Evolutionary conservation across 2,797 vertebrate genomes (phyloP), one percentile per base, ranked within the genome.

Genomic region (Sebastes vulpes): DNA sequence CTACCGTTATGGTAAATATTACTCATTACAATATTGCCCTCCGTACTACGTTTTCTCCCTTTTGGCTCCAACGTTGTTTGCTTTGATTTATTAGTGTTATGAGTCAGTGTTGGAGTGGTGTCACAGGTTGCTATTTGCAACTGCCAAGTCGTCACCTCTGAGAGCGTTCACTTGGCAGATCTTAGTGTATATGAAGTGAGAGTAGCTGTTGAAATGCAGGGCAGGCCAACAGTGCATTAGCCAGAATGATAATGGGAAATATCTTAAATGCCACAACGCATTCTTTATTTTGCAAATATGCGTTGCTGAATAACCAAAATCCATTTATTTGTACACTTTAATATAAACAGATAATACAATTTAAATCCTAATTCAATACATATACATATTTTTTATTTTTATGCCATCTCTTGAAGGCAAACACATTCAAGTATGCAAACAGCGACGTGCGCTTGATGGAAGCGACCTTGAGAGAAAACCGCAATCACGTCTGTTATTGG

Each of bases 91-190:
- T 89, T 48, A 54, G 53, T 35, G 38, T 69, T 76, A 38, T 60
- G 75, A 73, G 63, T 83, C 72, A 61, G 26, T 52, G 80, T 58
- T 77, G 50, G 72, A 83, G 81, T 48, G 21, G 56, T 85, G 79
- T 86, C 73, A 79, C 79, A 87, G 78, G 86, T 86, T 88, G 79
- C 83, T 83, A 72, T 89, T 93, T 91, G 68, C 75, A 65, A 48
- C 79, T 90, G 84, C 86, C 83, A 87, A 85, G 88, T 71, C 28
- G 63, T 83, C 83, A 81, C 85, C 81, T 87, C 75, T 25, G 61
- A 82, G 68, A 90, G 84, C 65, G 82, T 86, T 79, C 67, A 46
- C 78, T 90, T 90, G 85, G 87, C 89, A 92, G 68, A 76, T 79
- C 74, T 74, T 20, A 54, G 56, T 75, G 81, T 74, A 67, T 26